Evolutionary conservation across 1,140 invertebrate genomes (phyloP), one percentile per base, ranked within the genome.

Genomic region (Bicyclus anynana): DNA sequence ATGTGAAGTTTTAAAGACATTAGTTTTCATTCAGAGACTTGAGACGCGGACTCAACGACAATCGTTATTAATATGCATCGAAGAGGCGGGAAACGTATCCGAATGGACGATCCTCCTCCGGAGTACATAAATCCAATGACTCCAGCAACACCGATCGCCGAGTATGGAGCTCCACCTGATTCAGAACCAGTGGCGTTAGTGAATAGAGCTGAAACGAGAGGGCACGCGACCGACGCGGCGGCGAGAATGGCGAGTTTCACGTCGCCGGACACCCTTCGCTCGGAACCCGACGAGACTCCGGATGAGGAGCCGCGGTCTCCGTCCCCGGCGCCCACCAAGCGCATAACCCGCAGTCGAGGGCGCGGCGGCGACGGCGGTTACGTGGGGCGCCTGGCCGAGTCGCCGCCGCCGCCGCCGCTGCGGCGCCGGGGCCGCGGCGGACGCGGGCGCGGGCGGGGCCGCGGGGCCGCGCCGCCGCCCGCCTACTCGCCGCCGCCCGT

Each of bases 71-170:
- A 80, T 75, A 95, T 96, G 94, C 93, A 95, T 80, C 91, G 94
- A 62, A 90, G 94, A 58, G 95, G 95, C 67, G 96, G 95, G 46
- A 97, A 97, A 89, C 91, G 95, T 51, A 97, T 97, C 73, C 93
- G 95, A 37, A 96, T 97, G 94, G 95, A 97, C 89, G 95, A 97
- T 87, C 95, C 95, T 52, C 95, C 95, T 46, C 94, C 94, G 16
- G 95, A 96, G 77, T 96, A 96, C 77, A 95, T 96, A 17, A 93
- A 93, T 56, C 93, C 94, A 0, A 94, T 94, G 93, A 95, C 94
- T 16, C 94, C 94, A 1, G 92, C 93, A 79, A 88, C 88, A 23
- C 86, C 86, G 2, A 80, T 81, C 71, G 84, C 85, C 2, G 87
- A 89, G 29, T 87, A 89, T 53, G 86, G 86, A 3, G 87, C 82